Percentiles rank a stretch among this genome's conserved stretches.
Evolutionary conservation across 1,140 invertebrate species (phyloP).

Genomic region (Littorina saxatilis): DNA sequence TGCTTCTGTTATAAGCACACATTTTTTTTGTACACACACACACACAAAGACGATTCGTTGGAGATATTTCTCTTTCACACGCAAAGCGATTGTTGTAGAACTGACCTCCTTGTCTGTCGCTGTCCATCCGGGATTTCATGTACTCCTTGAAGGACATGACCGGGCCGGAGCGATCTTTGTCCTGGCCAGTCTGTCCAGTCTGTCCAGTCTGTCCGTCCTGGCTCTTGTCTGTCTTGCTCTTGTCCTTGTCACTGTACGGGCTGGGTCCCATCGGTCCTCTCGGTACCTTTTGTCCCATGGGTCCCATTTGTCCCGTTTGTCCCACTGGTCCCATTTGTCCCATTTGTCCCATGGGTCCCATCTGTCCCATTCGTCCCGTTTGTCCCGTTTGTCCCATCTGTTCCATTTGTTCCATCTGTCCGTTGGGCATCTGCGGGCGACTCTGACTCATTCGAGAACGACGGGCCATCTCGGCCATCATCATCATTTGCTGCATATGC

Average conservation of each 20-base stretch:
- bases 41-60: too few relatives aligned
- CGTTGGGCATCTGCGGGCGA: neutral
- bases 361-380: neutral
- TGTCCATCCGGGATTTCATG: neutral
- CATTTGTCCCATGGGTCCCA: neutral
- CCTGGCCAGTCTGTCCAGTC: neutral
- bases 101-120: neutral
- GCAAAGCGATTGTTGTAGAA: neutral
- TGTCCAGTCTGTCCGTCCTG: neutral
- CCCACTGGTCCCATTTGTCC: neutral
- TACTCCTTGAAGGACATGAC: neutral
- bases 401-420: neutral
- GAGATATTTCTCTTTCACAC: too few relatives aligned
- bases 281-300: neutral
- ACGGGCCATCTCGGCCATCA: conserved; percentile 8
- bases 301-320: neutral
- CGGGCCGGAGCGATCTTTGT: neutral
- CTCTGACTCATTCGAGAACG: neutral
- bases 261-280: neutral
- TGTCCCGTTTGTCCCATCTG: neutral
- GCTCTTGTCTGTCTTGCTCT: neutral
- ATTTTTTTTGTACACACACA: too few relatives aligned
- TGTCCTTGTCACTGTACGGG: neutral
- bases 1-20: too few relatives aligned
- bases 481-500: conserved; percentile 13